Evolutionary conservation across 2,113 vertebrate species (phyloP).

Genomic region (Empidonax traillii): DNA sequence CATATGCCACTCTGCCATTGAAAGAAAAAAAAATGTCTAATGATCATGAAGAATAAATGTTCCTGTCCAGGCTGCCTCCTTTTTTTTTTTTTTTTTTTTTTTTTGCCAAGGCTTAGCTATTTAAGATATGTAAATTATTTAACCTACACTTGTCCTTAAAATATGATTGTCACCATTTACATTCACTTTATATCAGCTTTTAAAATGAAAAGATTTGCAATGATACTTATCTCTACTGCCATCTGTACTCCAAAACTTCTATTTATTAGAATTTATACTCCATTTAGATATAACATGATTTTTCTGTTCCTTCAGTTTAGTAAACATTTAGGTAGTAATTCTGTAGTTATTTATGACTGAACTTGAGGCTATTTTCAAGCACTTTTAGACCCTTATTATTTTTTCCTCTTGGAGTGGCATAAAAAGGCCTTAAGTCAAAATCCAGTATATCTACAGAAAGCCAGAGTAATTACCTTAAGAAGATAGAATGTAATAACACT

Average conservation of each 20-base stretch:
- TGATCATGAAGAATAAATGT: not conserved
- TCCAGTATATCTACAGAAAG: not conserved
- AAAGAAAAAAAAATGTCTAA: slow-evolving; percentile 19
- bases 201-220: not conserved
- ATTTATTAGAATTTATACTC: slow-evolving; percentile 46
- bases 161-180: not conserved
- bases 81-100: not conserved
- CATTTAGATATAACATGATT: slow-evolving; percentile 4
- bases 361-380: slow-evolving; percentile 38
- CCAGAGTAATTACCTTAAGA: slow-evolving; percentile 13
- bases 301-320: slow-evolving; percentile 8
- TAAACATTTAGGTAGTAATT: slow-evolving; percentile 13
- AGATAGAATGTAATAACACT: not conserved
- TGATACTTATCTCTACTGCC: not conserved
- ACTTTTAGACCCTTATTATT: slow-evolving; percentile 2
- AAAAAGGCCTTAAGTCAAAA: slow-evolving; percentile 45
- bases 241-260: not conserved
- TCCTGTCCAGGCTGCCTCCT: not conserved
- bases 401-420: slow-evolving; percentile 3
- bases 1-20: not conserved
- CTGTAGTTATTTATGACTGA: slow-evolving; percentile 7
- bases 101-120: not conserved
- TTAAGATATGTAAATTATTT: slow-evolving; percentile 9
- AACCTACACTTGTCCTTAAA: not conserved
- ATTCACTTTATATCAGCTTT: not conserved